Percentiles rank a stretch among this genome's conserved stretches.
phyloP scores from a whole-genome alignment of 1,140 invertebrate species.

The Drosophila suzukii region DNA sequence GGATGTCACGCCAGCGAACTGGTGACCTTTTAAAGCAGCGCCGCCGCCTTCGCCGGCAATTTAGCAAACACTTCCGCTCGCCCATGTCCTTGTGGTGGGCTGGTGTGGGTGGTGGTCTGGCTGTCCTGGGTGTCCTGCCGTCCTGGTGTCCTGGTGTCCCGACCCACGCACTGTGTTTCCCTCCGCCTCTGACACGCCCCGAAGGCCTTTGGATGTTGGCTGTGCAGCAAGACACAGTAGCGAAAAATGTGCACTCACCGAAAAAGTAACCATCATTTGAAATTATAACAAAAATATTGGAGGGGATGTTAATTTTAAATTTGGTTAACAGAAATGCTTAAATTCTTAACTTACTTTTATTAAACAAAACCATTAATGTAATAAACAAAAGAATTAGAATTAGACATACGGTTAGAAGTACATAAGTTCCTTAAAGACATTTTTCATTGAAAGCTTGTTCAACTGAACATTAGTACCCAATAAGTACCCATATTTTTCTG shows the following conservation, averaged over 20 bases:
- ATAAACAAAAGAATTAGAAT: too few species aligned
- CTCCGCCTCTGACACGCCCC: not conserved
- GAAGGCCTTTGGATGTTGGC: not conserved
- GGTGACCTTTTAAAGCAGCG: conserved; percentile 53
- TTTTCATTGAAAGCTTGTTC: too few species aligned
- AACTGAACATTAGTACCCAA: too few species aligned
- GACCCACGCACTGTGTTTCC: conserved; percentile 22
- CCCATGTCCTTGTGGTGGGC: conserved; percentile 1
- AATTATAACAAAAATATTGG: too few species aligned
- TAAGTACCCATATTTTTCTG: not conserved
- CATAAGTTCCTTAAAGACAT: too few species aligned
- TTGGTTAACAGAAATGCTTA: too few species aligned
- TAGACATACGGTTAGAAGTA: too few species aligned
- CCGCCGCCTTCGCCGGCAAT: conserved; percentile 36
- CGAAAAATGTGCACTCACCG: conserved; percentile 3
- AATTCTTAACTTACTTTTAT: too few species aligned
- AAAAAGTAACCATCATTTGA: not conserved
- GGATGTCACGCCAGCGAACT: conserved; percentile 48
- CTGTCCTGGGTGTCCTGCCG: not conserved
- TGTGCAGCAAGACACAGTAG: not conserved
- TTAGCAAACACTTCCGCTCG: conserved; percentile 51
- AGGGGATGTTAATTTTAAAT: too few species aligned
- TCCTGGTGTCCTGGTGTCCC: not conserved
- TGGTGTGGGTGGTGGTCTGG: conserved; percentile 3
- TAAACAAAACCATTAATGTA: too few species aligned